phyloP scores from a whole-genome alignment of 2,888 invertebrate genomes.

The Acrobeloides nanus region DNA sequence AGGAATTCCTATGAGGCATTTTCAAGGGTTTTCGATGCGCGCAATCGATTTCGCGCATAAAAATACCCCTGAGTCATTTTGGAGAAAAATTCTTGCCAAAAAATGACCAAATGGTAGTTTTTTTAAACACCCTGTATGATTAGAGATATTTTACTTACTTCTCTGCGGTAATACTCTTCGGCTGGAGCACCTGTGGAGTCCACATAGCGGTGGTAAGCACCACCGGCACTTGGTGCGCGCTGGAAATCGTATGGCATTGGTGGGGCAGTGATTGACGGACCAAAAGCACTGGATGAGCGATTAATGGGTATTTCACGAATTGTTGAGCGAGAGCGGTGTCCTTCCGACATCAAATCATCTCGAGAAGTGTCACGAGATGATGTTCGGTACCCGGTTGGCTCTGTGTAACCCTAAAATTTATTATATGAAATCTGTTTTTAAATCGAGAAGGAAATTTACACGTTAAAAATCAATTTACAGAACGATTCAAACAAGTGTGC shows the following conservation, averaged over 20 bases:
- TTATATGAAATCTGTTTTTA: slow-evolving; percentile 7
- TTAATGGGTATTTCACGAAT: slow-evolving; percentile 50
- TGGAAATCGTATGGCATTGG: slow-evolving; percentile 5
- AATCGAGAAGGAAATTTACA: neutral
- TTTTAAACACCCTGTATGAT: neutral
- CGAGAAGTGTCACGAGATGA: slow-evolving; percentile 29
- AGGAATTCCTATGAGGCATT: no score
- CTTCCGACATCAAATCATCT: slow-evolving; percentile 44
- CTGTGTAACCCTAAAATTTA: slow-evolving; percentile 15
- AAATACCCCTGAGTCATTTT: no score
- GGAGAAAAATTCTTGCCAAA: no score
- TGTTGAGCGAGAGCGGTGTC: slow-evolving; percentile 34
- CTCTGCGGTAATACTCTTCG: slow-evolving; percentile 50
- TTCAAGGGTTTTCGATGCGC: no score
- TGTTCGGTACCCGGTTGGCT: slow-evolving; percentile 19
- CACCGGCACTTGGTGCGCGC: slow-evolving; percentile 31
- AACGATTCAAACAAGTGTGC: neutral
- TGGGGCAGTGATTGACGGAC: slow-evolving; percentile 16
- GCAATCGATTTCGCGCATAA: no score
- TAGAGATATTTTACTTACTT: slow-evolving; percentile 20
- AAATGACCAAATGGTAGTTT: neutral
- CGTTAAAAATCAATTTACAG: neutral
- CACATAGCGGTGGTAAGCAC: slow-evolving; percentile 16
- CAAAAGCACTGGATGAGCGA: slow-evolving; percentile 31
- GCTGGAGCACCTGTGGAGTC: slow-evolving; percentile 19